Evolutionary conservation across 2,113 vertebrate genomes (phyloP).

Genomic region (Chlorodrepanis virens): DNA sequence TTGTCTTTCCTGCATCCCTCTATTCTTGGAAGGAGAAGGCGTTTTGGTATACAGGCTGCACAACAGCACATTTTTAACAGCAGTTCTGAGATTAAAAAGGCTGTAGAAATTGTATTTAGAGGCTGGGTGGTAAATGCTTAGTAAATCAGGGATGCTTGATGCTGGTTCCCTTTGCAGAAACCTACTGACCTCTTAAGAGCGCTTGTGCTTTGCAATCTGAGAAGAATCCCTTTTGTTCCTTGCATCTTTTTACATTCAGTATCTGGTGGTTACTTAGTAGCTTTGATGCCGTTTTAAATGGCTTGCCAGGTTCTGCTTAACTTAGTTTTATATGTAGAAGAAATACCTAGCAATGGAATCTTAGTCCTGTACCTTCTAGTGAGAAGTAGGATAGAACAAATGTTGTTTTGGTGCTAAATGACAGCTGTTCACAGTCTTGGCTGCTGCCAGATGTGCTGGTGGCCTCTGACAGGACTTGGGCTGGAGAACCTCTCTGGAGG

Average conservation of each 20-base stretch:
- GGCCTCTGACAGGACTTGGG: not conserved
- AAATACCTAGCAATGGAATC: not conserved
- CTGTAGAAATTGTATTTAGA: not conserved
- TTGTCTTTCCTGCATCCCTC: not conserved
- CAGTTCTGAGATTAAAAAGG: not conserved
- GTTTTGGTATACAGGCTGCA: not conserved
- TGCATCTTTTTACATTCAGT: fast-evolving
- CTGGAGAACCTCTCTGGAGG: not conserved
- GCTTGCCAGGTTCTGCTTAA: not conserved
- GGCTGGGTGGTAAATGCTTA: not conserved
- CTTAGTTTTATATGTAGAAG: not conserved
- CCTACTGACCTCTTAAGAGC: not conserved
- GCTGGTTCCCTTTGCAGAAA: not conserved
- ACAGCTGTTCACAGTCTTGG: not conserved
- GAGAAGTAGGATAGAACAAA: not conserved
- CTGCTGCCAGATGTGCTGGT: not conserved
- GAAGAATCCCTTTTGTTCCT: not conserved
- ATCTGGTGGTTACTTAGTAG: not conserved
- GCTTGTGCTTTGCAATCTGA: not conserved
- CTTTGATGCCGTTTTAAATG: not conserved
- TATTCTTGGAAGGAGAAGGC: not conserved
- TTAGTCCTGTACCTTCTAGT: not conserved
- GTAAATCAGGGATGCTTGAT: not conserved
- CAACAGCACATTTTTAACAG: not conserved
- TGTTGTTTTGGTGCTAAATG: not conserved